Percentiles rank a stretch among this genome's conserved stretches.
phyloP scores from a whole-genome alignment of 2,888 invertebrate genomes.

The Drosophila barbarae region DNA sequence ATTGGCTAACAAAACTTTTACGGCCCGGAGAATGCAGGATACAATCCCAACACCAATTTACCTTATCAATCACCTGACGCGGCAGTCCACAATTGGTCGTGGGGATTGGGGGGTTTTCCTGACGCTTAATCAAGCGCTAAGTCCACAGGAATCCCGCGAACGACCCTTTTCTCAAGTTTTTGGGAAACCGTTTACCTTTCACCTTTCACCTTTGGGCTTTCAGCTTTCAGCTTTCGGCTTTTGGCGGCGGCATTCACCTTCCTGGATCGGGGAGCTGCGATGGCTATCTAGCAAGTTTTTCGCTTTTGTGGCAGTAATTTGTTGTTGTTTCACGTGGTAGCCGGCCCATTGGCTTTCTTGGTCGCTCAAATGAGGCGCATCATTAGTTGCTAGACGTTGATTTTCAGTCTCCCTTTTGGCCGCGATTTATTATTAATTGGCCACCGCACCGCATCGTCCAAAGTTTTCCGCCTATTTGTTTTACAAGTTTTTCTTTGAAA shows the following conservation, averaged over 20 bases:
- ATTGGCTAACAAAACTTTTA: slow-evolving; percentile 31
- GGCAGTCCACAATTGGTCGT: slow-evolving; percentile 19
- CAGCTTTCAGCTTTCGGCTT: slow-evolving; percentile 38
- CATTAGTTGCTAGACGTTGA: slow-evolving; percentile 58
- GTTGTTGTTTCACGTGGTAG: slow-evolving; percentile 69
- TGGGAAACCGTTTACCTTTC: slow-evolving; percentile 29
- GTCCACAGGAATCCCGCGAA: slow-evolving; percentile 23
- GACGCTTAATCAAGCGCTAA: slow-evolving; percentile 67
- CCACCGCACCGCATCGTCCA: slow-evolving; percentile 41
- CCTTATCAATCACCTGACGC: slow-evolving; percentile 65
- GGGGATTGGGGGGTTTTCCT: slow-evolving; percentile 14
- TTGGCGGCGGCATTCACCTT: slow-evolving; percentile 4
- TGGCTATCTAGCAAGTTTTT: slow-evolving; percentile 53
- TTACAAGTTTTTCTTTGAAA: slow-evolving; percentile 34
- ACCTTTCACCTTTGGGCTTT: slow-evolving; percentile 56
- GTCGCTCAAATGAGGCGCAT: slow-evolving; percentile 56
- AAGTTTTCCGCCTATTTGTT: slow-evolving; percentile 60
- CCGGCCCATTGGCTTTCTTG: slow-evolving; percentile 20
- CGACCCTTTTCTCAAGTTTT: slow-evolving; percentile 45
- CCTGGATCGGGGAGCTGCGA: slow-evolving; percentile 1
- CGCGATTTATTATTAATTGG: slow-evolving; percentile 71
- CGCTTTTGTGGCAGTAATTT: slow-evolving; percentile 63
- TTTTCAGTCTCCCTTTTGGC: slow-evolving; percentile 31
- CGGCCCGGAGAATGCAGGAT: slow-evolving; percentile 6
- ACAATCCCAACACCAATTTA: slow-evolving; percentile 43